A percentile compares a stretch with the other conserved stretches of the same genome.
Evolutionary conservation across 2,113 vertebrate species (phyloP).

Genomic region (Pongo pygmaeus): DNA sequence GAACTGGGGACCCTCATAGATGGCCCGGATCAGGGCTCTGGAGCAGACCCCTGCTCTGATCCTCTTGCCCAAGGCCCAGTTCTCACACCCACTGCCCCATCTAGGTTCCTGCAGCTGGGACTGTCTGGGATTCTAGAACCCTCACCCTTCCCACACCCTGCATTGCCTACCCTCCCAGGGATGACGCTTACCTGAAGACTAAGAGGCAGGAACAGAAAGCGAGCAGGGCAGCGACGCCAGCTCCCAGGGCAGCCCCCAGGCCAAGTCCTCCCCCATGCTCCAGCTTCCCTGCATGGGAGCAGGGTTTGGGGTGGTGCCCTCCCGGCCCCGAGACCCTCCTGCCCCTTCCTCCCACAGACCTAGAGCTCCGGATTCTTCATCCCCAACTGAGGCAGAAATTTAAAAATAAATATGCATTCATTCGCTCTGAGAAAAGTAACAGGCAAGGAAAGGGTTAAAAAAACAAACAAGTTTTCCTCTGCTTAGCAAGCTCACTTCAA

Average conservation of each 20-base stretch:
- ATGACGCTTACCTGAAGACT: not conserved
- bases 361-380: not conserved
- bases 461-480: too few relatives aligned
- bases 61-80: too few relatives aligned
- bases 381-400: too few relatives aligned
- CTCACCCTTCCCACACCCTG: not conserved
- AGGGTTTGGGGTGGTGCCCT: not conserved
- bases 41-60: not conserved
- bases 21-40: not conserved
- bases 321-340: not conserved
- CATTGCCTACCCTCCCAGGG: not conserved
- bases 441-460: too few relatives aligned
- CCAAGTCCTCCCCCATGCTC: not conserved
- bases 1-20: not conserved
- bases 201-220: not conserved
- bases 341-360: not conserved
- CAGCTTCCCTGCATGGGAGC: not conserved
- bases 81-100: not conserved
- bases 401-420: too few relatives aligned
- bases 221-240: not conserved
- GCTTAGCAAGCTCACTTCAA: too few relatives aligned
- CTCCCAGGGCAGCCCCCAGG: not conserved
- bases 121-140: not conserved
- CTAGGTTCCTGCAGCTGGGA: not conserved
- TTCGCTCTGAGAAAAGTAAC: too few relatives aligned